Conservation (phyloP, 2,797 vertebrate genomes). For the Eulemur coronatus region DNA sequence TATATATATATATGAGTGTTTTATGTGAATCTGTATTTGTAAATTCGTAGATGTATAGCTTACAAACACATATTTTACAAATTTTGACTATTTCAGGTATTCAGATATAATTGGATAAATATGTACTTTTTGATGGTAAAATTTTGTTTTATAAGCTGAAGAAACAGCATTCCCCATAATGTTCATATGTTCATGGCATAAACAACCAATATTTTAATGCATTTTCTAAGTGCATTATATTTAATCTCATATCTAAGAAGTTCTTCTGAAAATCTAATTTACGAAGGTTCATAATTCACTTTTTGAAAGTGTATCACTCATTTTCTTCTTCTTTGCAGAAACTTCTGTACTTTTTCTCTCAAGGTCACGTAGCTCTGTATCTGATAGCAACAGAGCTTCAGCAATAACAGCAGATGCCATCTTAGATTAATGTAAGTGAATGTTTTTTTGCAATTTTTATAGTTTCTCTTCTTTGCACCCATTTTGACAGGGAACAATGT, state of each 20-base stretch:
- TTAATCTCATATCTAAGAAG: background rate
- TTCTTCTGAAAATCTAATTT: constrained; percentile 48
- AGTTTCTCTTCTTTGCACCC: constrained; percentile 60
- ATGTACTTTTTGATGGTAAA: background rate
- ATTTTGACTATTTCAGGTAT: background rate
- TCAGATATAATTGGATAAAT: background rate
- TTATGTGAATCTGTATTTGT: background rate
- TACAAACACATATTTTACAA: background rate
- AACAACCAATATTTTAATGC: background rate
- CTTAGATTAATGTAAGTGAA: constrained; percentile 83
- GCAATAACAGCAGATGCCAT: constrained; percentile 78
- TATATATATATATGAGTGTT: background rate
- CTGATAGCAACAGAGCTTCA: constrained; percentile 75
- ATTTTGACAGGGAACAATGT: constrained; percentile 75
- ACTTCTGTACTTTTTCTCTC: constrained; percentile 64
- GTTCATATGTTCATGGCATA: background rate
- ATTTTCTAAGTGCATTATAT: background rate
- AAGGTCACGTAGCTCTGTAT: constrained; percentile 76
- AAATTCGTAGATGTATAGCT: background rate
- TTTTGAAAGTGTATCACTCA: constrained; percentile 31
- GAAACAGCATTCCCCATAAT: background rate
- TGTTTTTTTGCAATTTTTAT: constrained; percentile 72
- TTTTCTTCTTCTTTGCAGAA: constrained; percentile 52
- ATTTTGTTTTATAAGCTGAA: background rate
- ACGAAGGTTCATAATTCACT: background rate